These are phyloP conservation scores for Clupea harengus DNA, from an alignment of 2,113 vertebrate genomes.

Conservation along the genomic window DNA sequence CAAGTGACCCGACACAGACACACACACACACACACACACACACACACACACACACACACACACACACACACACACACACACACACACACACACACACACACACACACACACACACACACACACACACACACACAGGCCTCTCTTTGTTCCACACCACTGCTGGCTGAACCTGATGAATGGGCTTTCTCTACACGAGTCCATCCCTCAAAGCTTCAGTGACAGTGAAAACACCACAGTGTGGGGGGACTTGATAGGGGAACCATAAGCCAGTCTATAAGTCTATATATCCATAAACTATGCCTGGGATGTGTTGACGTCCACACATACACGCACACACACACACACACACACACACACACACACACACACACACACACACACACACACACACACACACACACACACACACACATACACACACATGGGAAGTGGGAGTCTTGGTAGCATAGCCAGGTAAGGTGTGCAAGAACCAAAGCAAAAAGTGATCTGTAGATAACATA, in stretches of 20 bases:
- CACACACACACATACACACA: background rate
- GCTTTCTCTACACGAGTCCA: background rate
- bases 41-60: background rate
- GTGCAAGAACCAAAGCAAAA: too few species aligned
- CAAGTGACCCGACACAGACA: background rate
- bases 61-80: slow-evolving; percentile 1
- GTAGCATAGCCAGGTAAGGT: background rate
- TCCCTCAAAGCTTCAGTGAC: background rate
- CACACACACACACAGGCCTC: slow-evolving; percentile 41
- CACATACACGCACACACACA: background rate
- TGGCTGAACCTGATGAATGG: slow-evolving; percentile 1
- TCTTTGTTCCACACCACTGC: slow-evolving; percentile 34
- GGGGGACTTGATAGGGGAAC: background rate
- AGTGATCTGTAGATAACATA: too few species aligned
- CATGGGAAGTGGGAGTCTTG: background rate
- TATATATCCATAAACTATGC: slow-evolving; percentile 2
- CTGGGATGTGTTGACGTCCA: background rate
- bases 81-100: slow-evolving; percentile 23
- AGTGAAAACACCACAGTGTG: background rate
- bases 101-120: slow-evolving; percentile 7
- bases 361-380: slow-evolving; percentile 7
- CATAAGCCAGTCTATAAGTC: slow-evolving; percentile 1
- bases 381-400: background rate
- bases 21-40: too few species aligned
- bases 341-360: background rate